A percentile compares a stretch with the other conserved stretches of the same genome.
Evolutionary conservation across 2,888 invertebrate genomes (phyloP).

Genomic region (Dorcus parallelipipedus): DNA sequence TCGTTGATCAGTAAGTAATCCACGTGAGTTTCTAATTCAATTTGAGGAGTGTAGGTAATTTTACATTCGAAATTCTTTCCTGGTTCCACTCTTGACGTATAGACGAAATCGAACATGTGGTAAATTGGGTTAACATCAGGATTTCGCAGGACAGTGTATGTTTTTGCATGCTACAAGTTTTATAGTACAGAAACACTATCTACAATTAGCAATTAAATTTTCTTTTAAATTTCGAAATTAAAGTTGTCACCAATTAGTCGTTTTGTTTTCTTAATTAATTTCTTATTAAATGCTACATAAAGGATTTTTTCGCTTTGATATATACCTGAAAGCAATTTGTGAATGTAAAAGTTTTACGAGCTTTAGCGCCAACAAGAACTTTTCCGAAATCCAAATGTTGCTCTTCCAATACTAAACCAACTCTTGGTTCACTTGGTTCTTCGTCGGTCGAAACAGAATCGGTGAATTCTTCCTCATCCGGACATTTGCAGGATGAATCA

Average conservation of each 20-base stretch:
- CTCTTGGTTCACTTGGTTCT: background rate
- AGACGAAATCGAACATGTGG: conserved; percentile 40
- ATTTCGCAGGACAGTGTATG: conserved; percentile 30
- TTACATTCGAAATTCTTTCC: conserved; percentile 33
- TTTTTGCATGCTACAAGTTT: conserved; percentile 8
- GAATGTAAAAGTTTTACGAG: conserved; percentile 10
- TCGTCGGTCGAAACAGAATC: background rate
- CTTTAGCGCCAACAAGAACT: conserved; percentile 14
- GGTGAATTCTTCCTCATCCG: background rate
- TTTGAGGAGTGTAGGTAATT: conserved; percentile 40
- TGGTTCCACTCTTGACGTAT: conserved; percentile 34
- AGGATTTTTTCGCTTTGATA: too few relatives aligned
- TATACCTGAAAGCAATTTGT: conserved; percentile 17
- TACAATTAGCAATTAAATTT: too few relatives aligned
- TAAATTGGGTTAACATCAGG: conserved; percentile 40
- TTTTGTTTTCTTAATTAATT: too few relatives aligned
- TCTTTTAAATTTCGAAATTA: too few relatives aligned
- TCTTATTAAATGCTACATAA: too few relatives aligned
- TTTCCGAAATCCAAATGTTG: conserved; percentile 13
- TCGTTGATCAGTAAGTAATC: conserved; percentile 36
- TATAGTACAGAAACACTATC: background rate
- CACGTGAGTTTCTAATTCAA: conserved; percentile 34
- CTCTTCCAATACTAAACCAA: background rate
- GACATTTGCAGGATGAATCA: background rate
- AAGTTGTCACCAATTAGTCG: background rate